Conservation (phyloP, 2,888 invertebrate genomes). For the Pedicia rivosa region DNA sequence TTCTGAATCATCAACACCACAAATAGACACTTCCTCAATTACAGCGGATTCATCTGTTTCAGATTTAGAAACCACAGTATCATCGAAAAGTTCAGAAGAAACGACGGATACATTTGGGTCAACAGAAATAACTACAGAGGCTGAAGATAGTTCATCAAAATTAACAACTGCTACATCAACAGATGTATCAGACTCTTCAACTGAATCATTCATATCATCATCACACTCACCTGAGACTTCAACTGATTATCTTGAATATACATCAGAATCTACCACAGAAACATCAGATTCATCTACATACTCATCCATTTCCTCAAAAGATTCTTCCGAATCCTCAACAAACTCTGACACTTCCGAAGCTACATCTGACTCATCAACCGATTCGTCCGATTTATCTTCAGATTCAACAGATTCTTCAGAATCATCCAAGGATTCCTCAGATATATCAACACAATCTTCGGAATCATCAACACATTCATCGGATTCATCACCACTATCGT, state of each 20-base stretch:
- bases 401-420: conserved; percentile 1
- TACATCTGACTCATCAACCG: conserved; percentile 4
- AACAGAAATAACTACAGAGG: not conserved
- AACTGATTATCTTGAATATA: not conserved
- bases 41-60: too few relatives aligned
- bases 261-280: not conserved
- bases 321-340: conserved; percentile 5
- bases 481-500: not conserved
- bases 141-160: not conserved
- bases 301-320: too few relatives aligned
- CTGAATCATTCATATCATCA: not conserved
- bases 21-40: too few relatives aligned
- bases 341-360: conserved; percentile 6
- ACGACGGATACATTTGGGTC: conserved; percentile 1
- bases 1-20: too few relatives aligned
- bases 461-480: not conserved
- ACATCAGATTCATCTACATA: conserved; percentile 2
- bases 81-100: not conserved
- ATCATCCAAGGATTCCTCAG: not conserved
- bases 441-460: conserved; percentile 2
- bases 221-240: not conserved
- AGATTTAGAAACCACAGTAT: too few relatives aligned
- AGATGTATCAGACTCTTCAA: not conserved
- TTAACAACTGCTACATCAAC: not conserved
- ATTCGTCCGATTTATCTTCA: not conserved